Evolutionary conservation across 2,888 invertebrate species (phyloP).

Genomic region (Parnassius orleans): DNA sequence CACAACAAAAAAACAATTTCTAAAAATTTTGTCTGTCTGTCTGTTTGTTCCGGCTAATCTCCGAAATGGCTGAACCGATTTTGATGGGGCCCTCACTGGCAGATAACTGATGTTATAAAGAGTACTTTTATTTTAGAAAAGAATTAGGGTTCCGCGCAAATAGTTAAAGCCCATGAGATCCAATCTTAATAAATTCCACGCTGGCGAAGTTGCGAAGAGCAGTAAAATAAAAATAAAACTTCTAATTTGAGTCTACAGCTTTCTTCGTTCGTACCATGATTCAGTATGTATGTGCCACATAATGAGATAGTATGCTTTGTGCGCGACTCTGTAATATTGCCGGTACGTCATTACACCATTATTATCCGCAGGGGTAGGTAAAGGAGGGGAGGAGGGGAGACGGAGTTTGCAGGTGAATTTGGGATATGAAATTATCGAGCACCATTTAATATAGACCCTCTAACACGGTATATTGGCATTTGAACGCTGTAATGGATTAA

Average conservation of each 20-base stretch:
- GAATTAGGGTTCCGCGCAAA: too few species aligned
- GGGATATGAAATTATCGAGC: constrained; percentile 10
- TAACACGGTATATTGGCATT: constrained; percentile 4
- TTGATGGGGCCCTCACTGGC: too few species aligned
- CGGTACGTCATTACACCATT: constrained; percentile 38
- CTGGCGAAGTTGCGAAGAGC: too few species aligned
- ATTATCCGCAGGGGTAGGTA: constrained; percentile 27
- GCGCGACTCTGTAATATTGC: constrained; percentile 32
- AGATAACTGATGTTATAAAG: too few species aligned
- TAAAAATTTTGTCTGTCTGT: too few species aligned
- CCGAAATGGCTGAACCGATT: too few species aligned
- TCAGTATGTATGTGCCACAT: constrained; percentile 59
- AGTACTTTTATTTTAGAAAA: too few species aligned
- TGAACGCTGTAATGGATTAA: not conserved
- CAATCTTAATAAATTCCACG: too few species aligned
- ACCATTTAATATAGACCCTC: not conserved
- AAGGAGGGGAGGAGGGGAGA: not conserved
- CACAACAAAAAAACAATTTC: too few species aligned
- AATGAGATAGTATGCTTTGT: constrained; percentile 54
- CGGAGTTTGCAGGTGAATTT: constrained; percentile 23
- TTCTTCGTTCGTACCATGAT: constrained; percentile 45
- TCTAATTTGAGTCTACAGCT: constrained; percentile 37
- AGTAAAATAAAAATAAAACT: not conserved
- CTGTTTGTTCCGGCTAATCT: too few species aligned
- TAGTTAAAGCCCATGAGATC: too few species aligned